These are phyloP conservation scores for Danio tinwini DNA, from an alignment of 2,797 vertebrate species.

Conservation along the genomic window DNA sequence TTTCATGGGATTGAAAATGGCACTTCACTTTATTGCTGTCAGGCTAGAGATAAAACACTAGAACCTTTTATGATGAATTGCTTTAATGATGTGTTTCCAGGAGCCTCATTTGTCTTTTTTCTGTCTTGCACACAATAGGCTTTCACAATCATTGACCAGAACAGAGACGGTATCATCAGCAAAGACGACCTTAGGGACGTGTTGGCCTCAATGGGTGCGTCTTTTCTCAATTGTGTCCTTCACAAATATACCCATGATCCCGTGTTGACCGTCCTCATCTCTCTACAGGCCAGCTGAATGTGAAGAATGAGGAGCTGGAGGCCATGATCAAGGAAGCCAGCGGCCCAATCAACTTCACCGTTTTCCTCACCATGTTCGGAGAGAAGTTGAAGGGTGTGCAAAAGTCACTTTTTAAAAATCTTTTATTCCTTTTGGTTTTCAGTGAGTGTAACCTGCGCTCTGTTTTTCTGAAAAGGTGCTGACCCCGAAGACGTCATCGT, in stretches of 20 bases:
- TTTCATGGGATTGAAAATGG: slow-evolving; percentile 64
- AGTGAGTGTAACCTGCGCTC: neutral
- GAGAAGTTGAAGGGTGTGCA: slow-evolving; percentile 83
- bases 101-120: neutral
- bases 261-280: neutral
- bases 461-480: slow-evolving; percentile 69
- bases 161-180: slow-evolving; percentile 85
- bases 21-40: neutral
- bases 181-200: slow-evolving; percentile 85
- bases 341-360: slow-evolving; percentile 85
- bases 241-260: neutral
- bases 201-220: slow-evolving; percentile 82
- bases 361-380: slow-evolving; percentile 85
- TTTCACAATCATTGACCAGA: slow-evolving; percentile 86
- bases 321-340: slow-evolving; percentile 84
- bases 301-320: slow-evolving; percentile 84
- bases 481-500: slow-evolving; percentile 85
- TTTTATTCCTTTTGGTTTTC: slow-evolving; percentile 2
- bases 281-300: slow-evolving; percentile 77
- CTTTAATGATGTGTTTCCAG: neutral
- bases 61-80: too few species aligned
- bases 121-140: slow-evolving; percentile 65
- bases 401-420: neutral
- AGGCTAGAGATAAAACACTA: neutral
- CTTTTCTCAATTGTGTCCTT: neutral